Conservation (phyloP, 2,888 invertebrate genomes). For the Cistogaster globosa region DNA sequence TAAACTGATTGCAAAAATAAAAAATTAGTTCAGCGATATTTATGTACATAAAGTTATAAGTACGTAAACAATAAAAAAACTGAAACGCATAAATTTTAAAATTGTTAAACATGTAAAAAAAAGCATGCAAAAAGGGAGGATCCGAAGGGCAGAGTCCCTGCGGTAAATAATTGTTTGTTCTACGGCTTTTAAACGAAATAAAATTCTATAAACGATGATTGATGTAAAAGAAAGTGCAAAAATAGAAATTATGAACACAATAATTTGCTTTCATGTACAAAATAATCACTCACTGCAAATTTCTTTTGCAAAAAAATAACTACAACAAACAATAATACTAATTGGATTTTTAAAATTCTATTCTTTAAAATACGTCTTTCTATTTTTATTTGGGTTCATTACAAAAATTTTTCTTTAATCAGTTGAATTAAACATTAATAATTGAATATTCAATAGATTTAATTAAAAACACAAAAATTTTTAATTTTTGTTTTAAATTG, state of each 20-base stretch:
- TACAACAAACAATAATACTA: conserved; percentile 35
- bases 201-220: conserved; percentile 25
- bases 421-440: conserved; percentile 8
- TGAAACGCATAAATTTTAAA: too few relatives aligned
- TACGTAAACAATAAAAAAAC: not conserved
- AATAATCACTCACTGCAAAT: conserved; percentile 3
- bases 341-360: conserved; percentile 43
- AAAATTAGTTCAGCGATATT: conserved; percentile 47
- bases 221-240: not conserved
- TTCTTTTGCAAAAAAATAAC: conserved; percentile 13
- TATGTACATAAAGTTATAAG: conserved; percentile 22
- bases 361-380: not conserved
- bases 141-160: conserved; percentile 41
- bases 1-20: not conserved
- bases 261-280: conserved; percentile 50
- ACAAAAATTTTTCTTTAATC: conserved; percentile 3
- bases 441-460: conserved; percentile 35
- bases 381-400: not conserved
- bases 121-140: conserved; percentile 10
- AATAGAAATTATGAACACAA: conserved; percentile 20
- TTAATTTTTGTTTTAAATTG: conserved; percentile 21
- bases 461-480: not conserved
- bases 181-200: conserved; percentile 3
- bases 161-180: conserved; percentile 30
- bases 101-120: not conserved